Base-by-base conservation (phyloP, 2,797 vertebrate species). In the Betta splendens region DNA sequence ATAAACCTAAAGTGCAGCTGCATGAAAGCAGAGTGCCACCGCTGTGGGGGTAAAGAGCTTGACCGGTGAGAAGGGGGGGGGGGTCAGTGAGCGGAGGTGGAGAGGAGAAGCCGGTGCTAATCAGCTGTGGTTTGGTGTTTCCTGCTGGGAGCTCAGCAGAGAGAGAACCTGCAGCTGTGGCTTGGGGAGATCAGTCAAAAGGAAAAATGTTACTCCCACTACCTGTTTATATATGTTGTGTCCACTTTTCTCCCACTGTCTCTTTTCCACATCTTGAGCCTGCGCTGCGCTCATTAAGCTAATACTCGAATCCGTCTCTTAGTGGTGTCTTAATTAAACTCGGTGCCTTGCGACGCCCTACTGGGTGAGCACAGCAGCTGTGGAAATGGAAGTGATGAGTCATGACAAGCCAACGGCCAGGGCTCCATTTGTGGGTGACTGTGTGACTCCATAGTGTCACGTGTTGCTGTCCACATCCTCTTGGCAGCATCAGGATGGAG, bases 41-140 rank as follows among this genome's bases (percentile, higher is more conserved):
- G 7, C 57, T 72, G 46, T 20, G 36, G 64, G 18, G 20, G 31
- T 35, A 28, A 35, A 39, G 5, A 5, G 18, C 61, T 56, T 25
- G 51, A 46, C 26, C 32, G 38, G 42, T 51, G 31, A 61, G 32
- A 33, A 46, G 61, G 36, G 55, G 62, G 33, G 37, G 38, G n/a
- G n/a, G n/a, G n/a, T n/a, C 61, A 32, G 32, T 54, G 46, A 40
- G 16, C 5, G 32, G 62, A 64, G 66, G 42, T 61, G 45, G 50
- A 69, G 54, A 49, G 64, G 64, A 75, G 69, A 54, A 82, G 66
- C 70, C 15, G 5, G 40, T 46, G 61, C 25, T 74, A 69, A 82
- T 86, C 76, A 76, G 84, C 76, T 75, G 66, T 60, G 80, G 60
- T 82, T 81, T 79, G 60, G 60, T 54, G 69, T 69, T 84, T 76